These are phyloP conservation scores for Linnaemya tessellans DNA, from an alignment of 2,888 invertebrate genomes.

Conservation along the genomic window DNA sequence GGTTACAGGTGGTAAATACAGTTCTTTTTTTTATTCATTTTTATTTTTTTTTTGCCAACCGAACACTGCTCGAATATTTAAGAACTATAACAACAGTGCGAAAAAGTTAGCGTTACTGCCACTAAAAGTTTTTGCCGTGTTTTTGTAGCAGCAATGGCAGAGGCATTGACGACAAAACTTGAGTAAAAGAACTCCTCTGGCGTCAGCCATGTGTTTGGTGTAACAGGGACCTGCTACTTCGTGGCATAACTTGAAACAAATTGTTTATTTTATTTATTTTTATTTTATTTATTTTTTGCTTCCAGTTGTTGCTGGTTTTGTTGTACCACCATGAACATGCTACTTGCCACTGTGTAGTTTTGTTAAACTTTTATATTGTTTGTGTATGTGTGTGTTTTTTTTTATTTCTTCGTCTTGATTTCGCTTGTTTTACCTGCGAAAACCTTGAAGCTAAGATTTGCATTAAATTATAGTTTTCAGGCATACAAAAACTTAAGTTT, in stretches of 20 bases:
- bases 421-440: constrained; percentile 32
- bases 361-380: constrained; percentile 42
- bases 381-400: neutral
- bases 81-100: constrained; percentile 28
- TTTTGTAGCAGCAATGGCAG: neutral
- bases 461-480: constrained; percentile 56
- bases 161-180: constrained; percentile 50
- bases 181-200: constrained; percentile 30
- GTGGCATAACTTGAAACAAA: constrained; percentile 67
- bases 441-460: constrained; percentile 53
- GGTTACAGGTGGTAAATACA: constrained; percentile 71
- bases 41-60: constrained; percentile 17
- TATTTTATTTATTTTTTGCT: neutral
- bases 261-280: constrained; percentile 63
- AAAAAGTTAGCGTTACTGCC: constrained; percentile 35
- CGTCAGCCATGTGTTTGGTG: constrained; percentile 11
- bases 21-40: neutral
- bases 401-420: constrained; percentile 17
- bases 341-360: constrained; percentile 19
- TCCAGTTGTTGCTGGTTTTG: constrained; percentile 14
- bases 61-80: constrained; percentile 36
- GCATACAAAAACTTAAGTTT: constrained; percentile 31
- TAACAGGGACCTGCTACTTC: constrained; percentile 27
- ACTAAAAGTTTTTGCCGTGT: constrained; percentile 5
- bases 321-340: constrained; percentile 7